Evolutionary conservation across 2,888 invertebrate genomes (phyloP).

Genomic region (Lycophotia porphyrea): DNA sequence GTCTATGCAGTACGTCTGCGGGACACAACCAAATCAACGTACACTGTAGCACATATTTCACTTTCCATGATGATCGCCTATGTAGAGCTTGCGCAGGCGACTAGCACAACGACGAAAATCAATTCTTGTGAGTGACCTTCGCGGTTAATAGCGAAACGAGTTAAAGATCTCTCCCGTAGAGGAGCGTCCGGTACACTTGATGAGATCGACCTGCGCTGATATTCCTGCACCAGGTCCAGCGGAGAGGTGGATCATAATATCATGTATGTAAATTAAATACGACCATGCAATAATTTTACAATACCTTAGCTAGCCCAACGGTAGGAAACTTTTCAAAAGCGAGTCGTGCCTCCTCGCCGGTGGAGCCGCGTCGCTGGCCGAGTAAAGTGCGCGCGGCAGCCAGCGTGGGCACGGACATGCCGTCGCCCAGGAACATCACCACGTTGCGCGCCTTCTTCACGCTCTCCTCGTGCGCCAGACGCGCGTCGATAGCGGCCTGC

Average conservation of each 20-base stretch:
- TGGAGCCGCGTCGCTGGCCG: slow-evolving; percentile 89
- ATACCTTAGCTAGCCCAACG: slow-evolving; percentile 92
- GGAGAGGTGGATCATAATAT: neutral
- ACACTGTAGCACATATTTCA: neutral
- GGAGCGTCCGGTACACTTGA: neutral
- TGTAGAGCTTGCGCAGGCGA: neutral
- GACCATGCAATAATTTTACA: neutral
- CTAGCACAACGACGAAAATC: neutral
- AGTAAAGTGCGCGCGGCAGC: slow-evolving; percentile 92
- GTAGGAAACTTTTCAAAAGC: slow-evolving; percentile 86
- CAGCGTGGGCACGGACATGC: slow-evolving; percentile 93
- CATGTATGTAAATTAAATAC: neutral
- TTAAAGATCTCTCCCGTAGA: neutral
- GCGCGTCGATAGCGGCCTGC: slow-evolving; percentile 78
- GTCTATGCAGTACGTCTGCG: slow-evolving; percentile 90
- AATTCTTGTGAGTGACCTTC: neutral
- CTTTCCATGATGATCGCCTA: neutral
- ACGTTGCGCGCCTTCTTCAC: slow-evolving; percentile 86
- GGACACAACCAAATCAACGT: neutral
- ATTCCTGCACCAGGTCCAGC: neutral
- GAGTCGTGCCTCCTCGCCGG: slow-evolving; percentile 89
- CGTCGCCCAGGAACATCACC: slow-evolving; percentile 94
- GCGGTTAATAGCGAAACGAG: neutral
- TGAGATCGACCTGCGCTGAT: neutral
- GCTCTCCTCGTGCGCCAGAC: slow-evolving; percentile 60